These are phyloP conservation scores for Phymatocera aterrima DNA, from an alignment of 2,888 invertebrate species.

Conservation along the genomic window DNA sequence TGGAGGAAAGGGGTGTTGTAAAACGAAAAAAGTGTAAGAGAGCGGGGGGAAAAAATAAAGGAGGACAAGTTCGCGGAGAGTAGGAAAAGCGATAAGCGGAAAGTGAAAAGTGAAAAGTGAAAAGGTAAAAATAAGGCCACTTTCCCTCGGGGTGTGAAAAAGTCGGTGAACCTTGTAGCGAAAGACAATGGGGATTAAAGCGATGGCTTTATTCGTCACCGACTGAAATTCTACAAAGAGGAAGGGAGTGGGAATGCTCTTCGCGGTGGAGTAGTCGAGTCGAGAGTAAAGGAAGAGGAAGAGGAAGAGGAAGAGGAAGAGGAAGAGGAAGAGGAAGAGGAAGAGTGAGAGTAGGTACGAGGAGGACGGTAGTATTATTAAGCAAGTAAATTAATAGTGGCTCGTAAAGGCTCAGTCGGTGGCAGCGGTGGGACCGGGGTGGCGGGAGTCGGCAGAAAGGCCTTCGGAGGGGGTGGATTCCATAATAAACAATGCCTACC, in stretches of 20 bases:
- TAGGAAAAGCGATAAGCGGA: not conserved
- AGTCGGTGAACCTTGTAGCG: constrained; percentile 6
- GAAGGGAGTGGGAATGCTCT: not conserved
- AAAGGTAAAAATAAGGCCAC: not conserved
- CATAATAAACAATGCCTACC: constrained; percentile 69
- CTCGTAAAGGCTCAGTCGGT: constrained; percentile 58
- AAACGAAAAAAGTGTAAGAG: not conserved
- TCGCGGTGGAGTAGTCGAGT: not conserved
- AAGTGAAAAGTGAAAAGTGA: not conserved
- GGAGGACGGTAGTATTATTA: constrained; percentile 65
- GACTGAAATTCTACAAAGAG: constrained; percentile 14
- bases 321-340: constrained; percentile 49
- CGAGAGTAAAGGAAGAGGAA: constrained; percentile 38
- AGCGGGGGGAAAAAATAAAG: not conserved
- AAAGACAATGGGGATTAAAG: constrained; percentile 21
- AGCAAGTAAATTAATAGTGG: constrained; percentile 74
- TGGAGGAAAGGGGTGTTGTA: not conserved
- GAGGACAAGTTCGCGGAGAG: not conserved
- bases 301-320: constrained; percentile 49
- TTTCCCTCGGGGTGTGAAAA: not conserved
- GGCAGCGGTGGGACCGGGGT: constrained; percentile 51
- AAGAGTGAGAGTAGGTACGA: not conserved
- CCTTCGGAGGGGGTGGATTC: constrained; percentile 63
- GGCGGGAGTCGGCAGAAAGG: constrained; percentile 50
- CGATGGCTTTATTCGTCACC: constrained; percentile 22